Percentiles rank a stretch among this genome's conserved stretches.
phyloP scores from a whole-genome alignment of 2,888 invertebrate genomes.

The Boloria euphrosyne region DNA sequence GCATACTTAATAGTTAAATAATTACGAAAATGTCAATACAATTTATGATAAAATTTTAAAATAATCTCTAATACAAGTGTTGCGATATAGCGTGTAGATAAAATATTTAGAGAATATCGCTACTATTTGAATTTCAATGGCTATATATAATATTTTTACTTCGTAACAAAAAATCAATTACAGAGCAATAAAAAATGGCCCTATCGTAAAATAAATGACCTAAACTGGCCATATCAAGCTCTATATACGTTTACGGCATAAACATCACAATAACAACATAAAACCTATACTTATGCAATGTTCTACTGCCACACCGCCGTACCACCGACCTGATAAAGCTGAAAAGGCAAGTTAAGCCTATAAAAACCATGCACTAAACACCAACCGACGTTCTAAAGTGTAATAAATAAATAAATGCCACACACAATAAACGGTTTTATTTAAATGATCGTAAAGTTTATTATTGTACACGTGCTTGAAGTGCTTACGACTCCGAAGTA shows the following conservation, averaged over 20 bases:
- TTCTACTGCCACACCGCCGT: slow-evolving; percentile 79
- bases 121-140: slow-evolving; percentile 6
- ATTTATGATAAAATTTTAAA: no score
- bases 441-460: slow-evolving; percentile 74
- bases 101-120: no score
- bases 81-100: no score
- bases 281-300: slow-evolving; percentile 82
- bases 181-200: slow-evolving; percentile 64
- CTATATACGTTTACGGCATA: slow-evolving; percentile 78
- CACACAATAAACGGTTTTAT: slow-evolving; percentile 79
- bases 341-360: slow-evolving; percentile 82
- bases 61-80: no score
- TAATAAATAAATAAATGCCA: slow-evolving; percentile 76
- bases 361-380: slow-evolving; percentile 83
- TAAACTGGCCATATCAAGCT: slow-evolving; percentile 73
- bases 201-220: slow-evolving; percentile 67
- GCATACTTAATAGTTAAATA: no score
- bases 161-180: slow-evolving; percentile 52
- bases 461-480: slow-evolving; percentile 70
- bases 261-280: slow-evolving; percentile 82
- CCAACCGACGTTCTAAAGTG: slow-evolving; percentile 69
- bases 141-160: slow-evolving; percentile 20
- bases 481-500: slow-evolving; percentile 72
- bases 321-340: slow-evolving; percentile 82
- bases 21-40: no score